These are phyloP conservation scores for Jaculus jaculus DNA, from an alignment of 2,113 vertebrate species.

Conservation along the genomic window DNA sequence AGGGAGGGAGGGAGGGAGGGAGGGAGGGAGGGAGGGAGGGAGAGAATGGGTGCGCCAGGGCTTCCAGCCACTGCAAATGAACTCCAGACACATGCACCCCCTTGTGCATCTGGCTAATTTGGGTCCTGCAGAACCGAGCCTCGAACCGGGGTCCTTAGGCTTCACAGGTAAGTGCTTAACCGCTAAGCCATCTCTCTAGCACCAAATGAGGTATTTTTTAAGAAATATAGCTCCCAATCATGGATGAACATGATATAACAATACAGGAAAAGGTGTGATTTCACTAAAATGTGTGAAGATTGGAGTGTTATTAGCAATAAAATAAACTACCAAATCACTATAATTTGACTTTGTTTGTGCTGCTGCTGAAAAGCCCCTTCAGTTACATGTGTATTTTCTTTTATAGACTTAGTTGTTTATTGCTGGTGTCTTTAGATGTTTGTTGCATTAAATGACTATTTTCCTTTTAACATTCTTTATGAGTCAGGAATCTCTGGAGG, in stretches of 20 bases:
- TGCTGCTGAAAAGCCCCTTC: not conserved
- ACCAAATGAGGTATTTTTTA: too few relatives aligned
- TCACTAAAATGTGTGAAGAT: not conserved
- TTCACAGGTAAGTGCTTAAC: too few relatives aligned
- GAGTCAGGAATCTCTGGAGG: not conserved
- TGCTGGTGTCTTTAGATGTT: not conserved
- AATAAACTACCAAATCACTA: not conserved
- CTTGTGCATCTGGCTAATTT: too few relatives aligned
- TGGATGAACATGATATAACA: not conserved
- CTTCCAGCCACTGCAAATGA: too few relatives aligned
- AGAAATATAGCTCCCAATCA: conserved; percentile 8
- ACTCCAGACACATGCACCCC: too few relatives aligned
- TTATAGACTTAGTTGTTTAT: not conserved
- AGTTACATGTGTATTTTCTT: not conserved
- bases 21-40: too few relatives aligned
- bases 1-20: too few relatives aligned
- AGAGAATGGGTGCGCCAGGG: too few relatives aligned
- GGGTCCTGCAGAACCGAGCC: too few relatives aligned
- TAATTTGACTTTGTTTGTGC: not conserved
- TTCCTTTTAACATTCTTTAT: not conserved
- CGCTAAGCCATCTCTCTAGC: too few relatives aligned
- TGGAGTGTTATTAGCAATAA: conserved; percentile 3
- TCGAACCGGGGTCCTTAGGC: too few relatives aligned
- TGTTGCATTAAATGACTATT: not conserved
- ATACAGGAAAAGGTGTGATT: not conserved